phyloP scores from a whole-genome alignment of 2,888 invertebrate species.

The Oscheius sp. region DNA sequence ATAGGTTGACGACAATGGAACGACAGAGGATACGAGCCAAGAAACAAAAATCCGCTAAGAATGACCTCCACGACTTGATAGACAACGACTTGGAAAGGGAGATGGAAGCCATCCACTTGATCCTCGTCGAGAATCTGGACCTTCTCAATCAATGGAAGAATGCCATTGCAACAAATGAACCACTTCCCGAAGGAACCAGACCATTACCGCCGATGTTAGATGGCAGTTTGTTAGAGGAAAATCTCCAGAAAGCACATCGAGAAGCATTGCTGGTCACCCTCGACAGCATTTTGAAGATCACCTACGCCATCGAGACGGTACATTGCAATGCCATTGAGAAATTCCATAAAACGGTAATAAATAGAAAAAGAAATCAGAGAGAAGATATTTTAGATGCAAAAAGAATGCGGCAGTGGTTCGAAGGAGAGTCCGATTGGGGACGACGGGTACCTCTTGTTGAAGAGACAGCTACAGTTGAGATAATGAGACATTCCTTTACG shows the following conservation, averaged over 20 bases:
- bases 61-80: constrained; percentile 27
- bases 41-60: constrained; percentile 24
- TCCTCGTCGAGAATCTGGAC: constrained; percentile 58
- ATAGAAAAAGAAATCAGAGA: background rate
- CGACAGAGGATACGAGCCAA: constrained; percentile 43
- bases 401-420: constrained; percentile 25
- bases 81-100: constrained; percentile 51
- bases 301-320: constrained; percentile 30
- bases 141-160: constrained; percentile 62
- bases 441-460: constrained; percentile 35
- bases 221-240: constrained; percentile 32
- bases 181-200: constrained; percentile 32
- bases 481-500: constrained; percentile 20
- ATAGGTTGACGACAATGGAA: constrained; percentile 49
- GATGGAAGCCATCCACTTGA: constrained; percentile 49
- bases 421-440: constrained; percentile 38
- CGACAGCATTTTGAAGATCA: constrained; percentile 16
- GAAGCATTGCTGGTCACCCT: constrained; percentile 48
- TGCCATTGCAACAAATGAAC: constrained; percentile 39
- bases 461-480: constrained; percentile 27
- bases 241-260: constrained; percentile 41
- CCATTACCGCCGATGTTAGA: constrained; percentile 39
- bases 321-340: constrained; percentile 34
- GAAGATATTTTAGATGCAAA: constrained; percentile 23
- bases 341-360: constrained; percentile 34